These are phyloP conservation scores for Enoplosus armatus DNA, from an alignment of 2,797 vertebrate species.

Conservation along the genomic window DNA sequence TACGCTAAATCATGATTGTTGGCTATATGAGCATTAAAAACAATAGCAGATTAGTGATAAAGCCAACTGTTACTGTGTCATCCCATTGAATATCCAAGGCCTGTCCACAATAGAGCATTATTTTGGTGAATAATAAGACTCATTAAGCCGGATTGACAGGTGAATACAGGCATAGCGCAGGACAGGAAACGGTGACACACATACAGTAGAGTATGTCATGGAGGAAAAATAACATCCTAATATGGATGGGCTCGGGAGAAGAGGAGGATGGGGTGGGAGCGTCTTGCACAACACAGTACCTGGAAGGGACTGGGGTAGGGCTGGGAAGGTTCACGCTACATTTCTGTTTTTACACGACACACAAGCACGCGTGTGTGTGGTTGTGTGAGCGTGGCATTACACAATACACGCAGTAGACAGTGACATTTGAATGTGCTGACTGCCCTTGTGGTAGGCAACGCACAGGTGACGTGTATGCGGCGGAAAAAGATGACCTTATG, in stretches of 20 bases:
- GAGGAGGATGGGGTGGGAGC: constrained; percentile 33
- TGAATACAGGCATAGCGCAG: constrained; percentile 54
- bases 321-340: constrained; percentile 36
- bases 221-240: constrained; percentile 66
- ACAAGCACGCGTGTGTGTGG: not conserved
- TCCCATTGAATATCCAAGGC: constrained; percentile 43
- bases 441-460: constrained; percentile 69
- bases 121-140: constrained; percentile 46
- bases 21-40: constrained; percentile 54
- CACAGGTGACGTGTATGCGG: constrained; percentile 69
- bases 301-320: constrained; percentile 37
- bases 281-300: constrained; percentile 59
- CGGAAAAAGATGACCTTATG: constrained; percentile 87
- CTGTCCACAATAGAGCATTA: constrained; percentile 62
- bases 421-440: constrained; percentile 86
- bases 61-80: constrained; percentile 53
- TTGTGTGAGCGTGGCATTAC: constrained; percentile 57
- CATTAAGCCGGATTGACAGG: constrained; percentile 72
- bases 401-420: constrained; percentile 72
- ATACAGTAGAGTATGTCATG: constrained; percentile 32
- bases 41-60: constrained; percentile 72
- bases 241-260: constrained; percentile 48
- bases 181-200: constrained; percentile 60
- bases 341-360: constrained; percentile 40
- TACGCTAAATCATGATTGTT: constrained; percentile 48